These are phyloP conservation scores for Phalacrocorax carbo DNA, from an alignment of 2,113 vertebrate genomes.

Conservation along the genomic window DNA sequence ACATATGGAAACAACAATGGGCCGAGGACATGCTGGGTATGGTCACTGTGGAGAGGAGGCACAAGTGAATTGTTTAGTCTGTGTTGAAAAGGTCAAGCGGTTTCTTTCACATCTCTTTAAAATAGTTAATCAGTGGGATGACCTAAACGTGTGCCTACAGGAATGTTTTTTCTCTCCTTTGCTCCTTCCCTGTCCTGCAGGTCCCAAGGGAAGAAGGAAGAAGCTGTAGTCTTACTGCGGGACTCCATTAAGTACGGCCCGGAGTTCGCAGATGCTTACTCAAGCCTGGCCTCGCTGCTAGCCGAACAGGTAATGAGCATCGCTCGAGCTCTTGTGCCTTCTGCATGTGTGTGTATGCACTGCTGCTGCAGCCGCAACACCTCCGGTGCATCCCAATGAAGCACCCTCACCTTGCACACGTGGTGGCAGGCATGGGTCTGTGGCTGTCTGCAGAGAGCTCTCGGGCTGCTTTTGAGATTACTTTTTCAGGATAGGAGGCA, in stretches of 20 bases:
- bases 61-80: background rate
- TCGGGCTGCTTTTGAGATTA: background rate
- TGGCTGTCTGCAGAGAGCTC: background rate
- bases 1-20: fast-evolving
- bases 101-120: background rate
- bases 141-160: conserved; percentile 9
- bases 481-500: background rate
- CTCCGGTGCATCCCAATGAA: background rate
- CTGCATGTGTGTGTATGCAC: fast-evolving
- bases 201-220: conserved; percentile 84
- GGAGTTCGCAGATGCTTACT: conserved; percentile 94
- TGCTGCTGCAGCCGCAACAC: background rate
- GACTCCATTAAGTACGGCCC: conserved; percentile 88
- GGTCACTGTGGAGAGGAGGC: background rate
- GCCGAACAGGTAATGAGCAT: conserved; percentile 86
- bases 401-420: fast-evolving
- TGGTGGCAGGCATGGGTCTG: fast-evolving
- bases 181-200: conserved; percentile 59
- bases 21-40: background rate
- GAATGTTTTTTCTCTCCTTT: background rate
- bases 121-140: background rate
- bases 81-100: background rate
- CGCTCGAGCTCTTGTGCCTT: fast-evolving
- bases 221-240: conserved; percentile 83
- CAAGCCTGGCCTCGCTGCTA: conserved; percentile 90